Conservation (phyloP, 2,113 vertebrate genomes). For the Heteronetta atricapilla region DNA sequence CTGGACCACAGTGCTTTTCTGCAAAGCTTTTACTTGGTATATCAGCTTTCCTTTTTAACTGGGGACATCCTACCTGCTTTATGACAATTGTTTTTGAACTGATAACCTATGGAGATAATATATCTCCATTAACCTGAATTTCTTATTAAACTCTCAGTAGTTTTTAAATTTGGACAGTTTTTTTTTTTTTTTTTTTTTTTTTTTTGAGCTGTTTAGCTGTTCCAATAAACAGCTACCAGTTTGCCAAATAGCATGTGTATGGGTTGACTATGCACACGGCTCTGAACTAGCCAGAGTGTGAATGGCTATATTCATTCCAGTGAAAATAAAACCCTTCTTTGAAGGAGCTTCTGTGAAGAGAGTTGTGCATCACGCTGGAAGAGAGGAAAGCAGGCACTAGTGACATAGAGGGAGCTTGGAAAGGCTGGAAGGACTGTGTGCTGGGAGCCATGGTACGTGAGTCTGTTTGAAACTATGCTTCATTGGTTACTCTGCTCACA, state of each 20-base stretch:
- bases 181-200: background rate
- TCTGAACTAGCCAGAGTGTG: background rate
- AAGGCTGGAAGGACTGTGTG: background rate
- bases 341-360: background rate
- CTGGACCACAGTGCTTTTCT: background rate
- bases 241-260: background rate
- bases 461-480: background rate
- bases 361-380: rapidly evolving
- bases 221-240: background rate
- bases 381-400: background rate
- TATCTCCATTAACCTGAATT: background rate
- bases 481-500: background rate
- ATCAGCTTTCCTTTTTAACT: background rate
- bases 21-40: background rate
- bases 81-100: background rate
- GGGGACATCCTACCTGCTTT: background rate
- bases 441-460: background rate
- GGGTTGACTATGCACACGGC: rapidly evolving
- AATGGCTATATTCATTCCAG: background rate
- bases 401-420: background rate
- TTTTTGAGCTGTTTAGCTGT: background rate
- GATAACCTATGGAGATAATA: background rate
- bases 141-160: background rate
- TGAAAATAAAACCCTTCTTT: background rate
- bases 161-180: background rate